Percentiles rank a stretch among this genome's conserved stretches.
Conservation (phyloP, 2,797 vertebrate genomes). For the Microctenopoma stevenorrisi region DNA sequence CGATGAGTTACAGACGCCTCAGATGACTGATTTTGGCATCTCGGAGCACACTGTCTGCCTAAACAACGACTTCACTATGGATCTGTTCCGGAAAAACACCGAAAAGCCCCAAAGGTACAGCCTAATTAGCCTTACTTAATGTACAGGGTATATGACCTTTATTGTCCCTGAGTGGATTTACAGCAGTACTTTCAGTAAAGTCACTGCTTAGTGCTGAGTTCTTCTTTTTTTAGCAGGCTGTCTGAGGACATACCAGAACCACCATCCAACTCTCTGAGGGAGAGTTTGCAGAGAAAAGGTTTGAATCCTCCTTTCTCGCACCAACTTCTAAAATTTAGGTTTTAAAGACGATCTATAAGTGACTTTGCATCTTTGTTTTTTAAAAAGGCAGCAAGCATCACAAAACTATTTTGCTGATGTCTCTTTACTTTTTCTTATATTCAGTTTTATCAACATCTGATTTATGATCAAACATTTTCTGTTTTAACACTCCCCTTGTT, state of each 20-base stretch:
- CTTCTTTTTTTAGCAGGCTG: conserved; percentile 40
- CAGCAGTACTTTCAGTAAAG: neutral
- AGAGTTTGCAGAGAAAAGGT: conserved; percentile 58
- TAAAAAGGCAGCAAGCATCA: too few relatives aligned
- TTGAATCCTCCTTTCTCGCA: conserved; percentile 13
- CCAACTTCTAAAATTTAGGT: too few relatives aligned
- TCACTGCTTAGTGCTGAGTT: neutral
- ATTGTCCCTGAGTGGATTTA: neutral
- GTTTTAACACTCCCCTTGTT: too few relatives aligned
- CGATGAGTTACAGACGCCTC: conserved; percentile 83
- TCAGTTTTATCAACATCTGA: neutral
- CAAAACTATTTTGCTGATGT: neutral
- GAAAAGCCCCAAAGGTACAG: conserved; percentile 72
- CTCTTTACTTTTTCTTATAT: neutral
- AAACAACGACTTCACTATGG: conserved; percentile 93
- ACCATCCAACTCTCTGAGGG: conserved; percentile 31
- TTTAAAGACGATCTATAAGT: neutral
- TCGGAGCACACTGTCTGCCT: conserved; percentile 87
- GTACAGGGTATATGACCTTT: neutral
- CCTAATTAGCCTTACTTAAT: neutral
- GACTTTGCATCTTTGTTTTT: neutral
- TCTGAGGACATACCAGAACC: conserved; percentile 25
- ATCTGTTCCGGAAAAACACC: conserved; percentile 83
- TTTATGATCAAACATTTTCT: neutral
- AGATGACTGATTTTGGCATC: conserved; percentile 88